phyloP scores from a whole-genome alignment of 2,113 vertebrate genomes.

The Chionodraco myersi region DNA sequence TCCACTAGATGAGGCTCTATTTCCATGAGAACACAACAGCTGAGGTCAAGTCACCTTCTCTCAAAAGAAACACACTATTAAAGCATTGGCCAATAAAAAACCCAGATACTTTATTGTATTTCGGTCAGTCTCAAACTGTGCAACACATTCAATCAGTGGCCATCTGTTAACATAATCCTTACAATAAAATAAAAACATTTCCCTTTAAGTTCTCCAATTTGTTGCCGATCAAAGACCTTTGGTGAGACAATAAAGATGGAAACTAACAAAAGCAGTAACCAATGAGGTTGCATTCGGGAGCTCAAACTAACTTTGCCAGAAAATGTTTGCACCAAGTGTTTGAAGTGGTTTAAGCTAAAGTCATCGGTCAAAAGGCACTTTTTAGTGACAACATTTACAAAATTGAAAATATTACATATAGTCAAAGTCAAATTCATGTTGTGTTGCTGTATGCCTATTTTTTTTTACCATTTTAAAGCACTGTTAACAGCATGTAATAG shows the following conservation, averaged over 20 bases:
- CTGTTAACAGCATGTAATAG: neutral
- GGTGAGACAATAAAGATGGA: neutral
- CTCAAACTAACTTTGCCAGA: neutral
- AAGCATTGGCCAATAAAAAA: neutral
- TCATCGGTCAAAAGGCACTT: neutral
- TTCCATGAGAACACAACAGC: neutral
- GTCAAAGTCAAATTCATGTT: no score
- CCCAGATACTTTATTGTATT: neutral
- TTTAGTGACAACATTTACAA: neutral
- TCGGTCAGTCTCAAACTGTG: neutral
- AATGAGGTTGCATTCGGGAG: neutral
- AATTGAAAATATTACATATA: no score
- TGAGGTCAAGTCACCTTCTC: conserved; percentile 1
- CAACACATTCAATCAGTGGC: neutral
- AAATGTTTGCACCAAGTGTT: neutral
- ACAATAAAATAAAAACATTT: neutral
- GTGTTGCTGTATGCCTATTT: neutral
- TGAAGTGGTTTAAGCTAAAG: neutral
- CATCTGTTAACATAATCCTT: neutral
- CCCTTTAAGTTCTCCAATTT: neutral
- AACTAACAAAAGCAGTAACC: neutral
- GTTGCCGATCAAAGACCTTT: conserved; percentile 6
- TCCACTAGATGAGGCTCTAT: conserved; percentile 56
- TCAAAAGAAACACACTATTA: neutral
- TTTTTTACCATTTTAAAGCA: no score